Evolutionary conservation across 2,113 vertebrate genomes (phyloP).

Genomic region (Morphnarchus princeps): DNA sequence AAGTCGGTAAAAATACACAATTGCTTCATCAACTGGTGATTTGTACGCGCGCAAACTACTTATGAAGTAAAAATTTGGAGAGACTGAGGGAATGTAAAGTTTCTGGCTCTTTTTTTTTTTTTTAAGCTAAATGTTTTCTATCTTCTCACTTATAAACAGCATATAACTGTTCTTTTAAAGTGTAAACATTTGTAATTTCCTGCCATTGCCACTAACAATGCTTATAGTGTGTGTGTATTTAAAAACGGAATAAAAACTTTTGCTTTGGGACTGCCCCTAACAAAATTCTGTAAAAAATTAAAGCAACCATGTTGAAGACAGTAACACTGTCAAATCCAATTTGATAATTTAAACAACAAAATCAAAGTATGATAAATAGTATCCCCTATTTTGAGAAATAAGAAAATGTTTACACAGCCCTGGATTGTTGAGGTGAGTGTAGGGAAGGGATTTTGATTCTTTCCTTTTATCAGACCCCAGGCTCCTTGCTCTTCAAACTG

Average conservation of each 20-base stretch:
- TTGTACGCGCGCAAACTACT: background rate
- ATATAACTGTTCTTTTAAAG: background rate
- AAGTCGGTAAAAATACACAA: background rate
- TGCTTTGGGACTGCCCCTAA: background rate
- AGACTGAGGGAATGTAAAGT: background rate
- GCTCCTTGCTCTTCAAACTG: background rate
- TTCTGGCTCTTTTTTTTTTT: background rate
- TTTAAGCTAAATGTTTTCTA: background rate
- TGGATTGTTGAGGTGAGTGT: background rate
- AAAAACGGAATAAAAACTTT: background rate
- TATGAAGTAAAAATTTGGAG: fast-evolving
- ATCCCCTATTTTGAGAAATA: background rate
- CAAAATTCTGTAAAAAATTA: background rate
- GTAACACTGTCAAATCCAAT: background rate
- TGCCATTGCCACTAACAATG: background rate
- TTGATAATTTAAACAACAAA: background rate
- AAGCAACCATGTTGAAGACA: background rate
- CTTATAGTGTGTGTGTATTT: background rate
- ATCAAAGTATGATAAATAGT: background rate
- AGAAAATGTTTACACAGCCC: background rate
- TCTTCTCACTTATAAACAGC: background rate
- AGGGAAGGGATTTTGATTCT: background rate
- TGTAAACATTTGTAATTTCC: background rate
- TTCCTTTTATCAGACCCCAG: background rate
- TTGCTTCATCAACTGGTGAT: background rate